phyloP scores from a whole-genome alignment of 2,888 invertebrate genomes.

The Parapristionchus giblindavisi region DNA sequence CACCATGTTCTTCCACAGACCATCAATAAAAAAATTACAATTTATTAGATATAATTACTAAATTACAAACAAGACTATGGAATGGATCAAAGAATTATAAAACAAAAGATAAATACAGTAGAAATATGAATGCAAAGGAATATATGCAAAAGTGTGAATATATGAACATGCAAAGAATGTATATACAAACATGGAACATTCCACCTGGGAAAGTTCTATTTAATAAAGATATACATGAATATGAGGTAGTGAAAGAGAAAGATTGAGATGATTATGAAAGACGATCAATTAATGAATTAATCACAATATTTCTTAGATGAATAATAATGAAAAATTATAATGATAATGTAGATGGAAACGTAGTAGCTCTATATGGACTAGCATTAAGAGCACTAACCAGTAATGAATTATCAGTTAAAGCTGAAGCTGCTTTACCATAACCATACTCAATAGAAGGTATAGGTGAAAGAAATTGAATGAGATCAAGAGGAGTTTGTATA shows the following conservation, averaged over 20 bases:
- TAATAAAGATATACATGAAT: no score
- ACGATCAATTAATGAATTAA: neutral
- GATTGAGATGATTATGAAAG: neutral
- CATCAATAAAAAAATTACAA: no score
- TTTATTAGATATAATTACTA: no score
- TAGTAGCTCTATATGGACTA: slow-evolving; percentile 45
- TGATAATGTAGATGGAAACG: slow-evolving; percentile 35
- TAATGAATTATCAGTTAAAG: slow-evolving; percentile 49
- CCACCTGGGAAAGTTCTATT: no score
- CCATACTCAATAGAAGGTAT: neutral
- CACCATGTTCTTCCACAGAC: no score
- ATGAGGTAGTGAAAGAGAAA: no score
- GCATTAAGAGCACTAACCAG: slow-evolving; percentile 40
- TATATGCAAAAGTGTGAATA: neutral
- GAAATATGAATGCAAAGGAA: neutral
- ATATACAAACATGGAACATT: neutral
- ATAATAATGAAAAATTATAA: neutral
- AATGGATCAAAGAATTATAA: neutral
- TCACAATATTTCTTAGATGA: no score
- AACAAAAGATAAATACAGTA: neutral
- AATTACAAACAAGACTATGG: no score
- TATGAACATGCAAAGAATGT: neutral
- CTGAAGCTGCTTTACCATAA: slow-evolving; percentile 34
- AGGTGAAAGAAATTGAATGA: neutral
- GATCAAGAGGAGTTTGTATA: neutral